Evolutionary conservation across 2,113 vertebrate genomes (phyloP).

Genomic region (Neolamprologus variostigma): DNA sequence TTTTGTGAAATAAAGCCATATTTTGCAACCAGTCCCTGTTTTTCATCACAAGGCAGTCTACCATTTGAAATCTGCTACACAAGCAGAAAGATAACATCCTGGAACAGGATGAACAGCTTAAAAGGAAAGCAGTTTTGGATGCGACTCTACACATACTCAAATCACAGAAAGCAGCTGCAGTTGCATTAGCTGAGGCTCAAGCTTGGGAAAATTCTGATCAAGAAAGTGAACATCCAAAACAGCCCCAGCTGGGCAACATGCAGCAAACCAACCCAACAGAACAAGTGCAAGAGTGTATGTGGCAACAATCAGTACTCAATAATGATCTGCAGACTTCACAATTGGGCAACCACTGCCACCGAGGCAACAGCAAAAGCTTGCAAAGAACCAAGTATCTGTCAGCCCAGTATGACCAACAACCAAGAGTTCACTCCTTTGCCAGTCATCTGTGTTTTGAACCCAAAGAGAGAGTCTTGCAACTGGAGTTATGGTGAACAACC

Average conservation of each 20-base stretch:
- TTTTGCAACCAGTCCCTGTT: background rate
- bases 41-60: background rate
- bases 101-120: background rate
- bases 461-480: background rate
- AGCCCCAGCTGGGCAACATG: background rate
- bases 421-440: background rate
- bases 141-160: rapidly evolving
- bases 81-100: background rate
- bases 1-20: background rate
- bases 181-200: background rate
- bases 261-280: rapidly evolving
- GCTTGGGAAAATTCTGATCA: rapidly evolving
- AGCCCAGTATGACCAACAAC: background rate
- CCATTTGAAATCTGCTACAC: background rate
- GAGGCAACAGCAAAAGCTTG: background rate
- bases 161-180: background rate
- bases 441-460: rapidly evolving
- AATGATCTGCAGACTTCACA: background rate
- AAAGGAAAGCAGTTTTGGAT: rapidly evolving
- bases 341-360: rapidly evolving
- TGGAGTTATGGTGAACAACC: rapidly evolving
- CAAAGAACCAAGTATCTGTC: background rate
- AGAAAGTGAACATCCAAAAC: background rate
- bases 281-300: rapidly evolving
- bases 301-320: background rate